A percentile compares a stretch with the other conserved stretches of the same genome.
phyloP scores from a whole-genome alignment of 2,113 vertebrate species.

The Ptyas mucosa region DNA sequence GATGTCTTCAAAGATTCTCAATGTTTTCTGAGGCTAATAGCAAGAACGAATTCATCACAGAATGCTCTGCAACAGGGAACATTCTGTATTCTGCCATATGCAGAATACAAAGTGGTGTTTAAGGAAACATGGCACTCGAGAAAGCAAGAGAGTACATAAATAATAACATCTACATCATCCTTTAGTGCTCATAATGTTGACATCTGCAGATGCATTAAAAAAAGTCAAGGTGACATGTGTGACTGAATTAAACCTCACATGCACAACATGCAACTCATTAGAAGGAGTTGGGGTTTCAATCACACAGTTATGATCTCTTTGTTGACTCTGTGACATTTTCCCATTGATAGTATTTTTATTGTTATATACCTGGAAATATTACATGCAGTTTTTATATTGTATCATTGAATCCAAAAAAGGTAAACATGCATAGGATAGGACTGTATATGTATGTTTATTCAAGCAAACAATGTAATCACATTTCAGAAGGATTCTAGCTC shows the following conservation, averaged over 20 bases:
- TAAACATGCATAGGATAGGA: not conserved
- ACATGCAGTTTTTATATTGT: not conserved
- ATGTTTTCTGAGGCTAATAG: not conserved
- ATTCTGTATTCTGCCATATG: not conserved
- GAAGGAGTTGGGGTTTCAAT: not conserved
- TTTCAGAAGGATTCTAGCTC: not conserved
- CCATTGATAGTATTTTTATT: not conserved
- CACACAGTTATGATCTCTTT: not conserved
- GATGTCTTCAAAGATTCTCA: not conserved
- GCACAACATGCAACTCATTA: not conserved
- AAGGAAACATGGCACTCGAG: not conserved
- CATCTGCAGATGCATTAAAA: not conserved
- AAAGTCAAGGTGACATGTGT: not conserved
- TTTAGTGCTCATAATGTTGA: not conserved
- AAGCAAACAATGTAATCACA: not conserved
- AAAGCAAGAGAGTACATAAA: not conserved
- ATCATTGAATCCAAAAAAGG: not conserved
- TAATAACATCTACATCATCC: not conserved
- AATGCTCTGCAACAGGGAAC: not conserved
- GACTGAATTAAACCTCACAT: not conserved
- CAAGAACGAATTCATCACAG: not conserved
- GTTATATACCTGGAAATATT: not conserved
- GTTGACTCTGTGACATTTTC: not conserved
- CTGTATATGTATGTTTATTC: not conserved
- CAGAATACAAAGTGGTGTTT: not conserved